Evolutionary conservation across 2,888 invertebrate genomes (phyloP), one percentile per base, ranked within the genome.

Genomic region (Mythimna pallens): DNA sequence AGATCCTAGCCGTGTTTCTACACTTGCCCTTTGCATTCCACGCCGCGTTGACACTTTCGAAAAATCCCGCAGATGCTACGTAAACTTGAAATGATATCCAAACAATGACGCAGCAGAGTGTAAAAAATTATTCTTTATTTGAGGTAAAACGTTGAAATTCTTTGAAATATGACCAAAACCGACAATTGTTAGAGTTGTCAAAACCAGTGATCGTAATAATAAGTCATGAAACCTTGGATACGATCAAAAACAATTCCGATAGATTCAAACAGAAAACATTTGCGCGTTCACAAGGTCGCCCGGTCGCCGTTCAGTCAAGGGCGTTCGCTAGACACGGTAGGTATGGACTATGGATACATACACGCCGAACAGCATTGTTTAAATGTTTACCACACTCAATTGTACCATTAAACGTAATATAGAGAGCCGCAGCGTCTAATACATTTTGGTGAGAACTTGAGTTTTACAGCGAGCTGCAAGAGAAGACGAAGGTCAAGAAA

Each of bases 271-370:
- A 93, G 91, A 92, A 85, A 92, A 92, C 93, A 92, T 94, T 94
- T 93, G 94, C 92, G 91, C 90, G 87, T 86, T 85, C 86, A 90
- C 95, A 95, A 96, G 96, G 96, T 93, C 95, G 93, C 85, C 94
- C 94, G 94, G 96, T 94, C 95, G 93, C 85, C 92, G 92, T 88
- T 87, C 92, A 95, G 95, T 96, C 96, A 95, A 95, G 96, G 96
- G 94, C 96, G 92, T 92, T 93, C 93, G 89, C 94, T 94, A 94
- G 92, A 94, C 94, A 88, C 88, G 83, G 88, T 90, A 91, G 88
- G 90, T 91, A 90, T 83, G 81, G 84, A 88, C 86, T 86, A 90
- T 89, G 70, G 74, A 80, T 83, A 86, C 87, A 80, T 47, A 47
- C 64, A 88, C 87, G 78, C 89, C 66, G 85, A 86, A 71, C 89